phyloP scores from a whole-genome alignment of 2,888 invertebrate species.

The Apamea epomidion region DNA sequence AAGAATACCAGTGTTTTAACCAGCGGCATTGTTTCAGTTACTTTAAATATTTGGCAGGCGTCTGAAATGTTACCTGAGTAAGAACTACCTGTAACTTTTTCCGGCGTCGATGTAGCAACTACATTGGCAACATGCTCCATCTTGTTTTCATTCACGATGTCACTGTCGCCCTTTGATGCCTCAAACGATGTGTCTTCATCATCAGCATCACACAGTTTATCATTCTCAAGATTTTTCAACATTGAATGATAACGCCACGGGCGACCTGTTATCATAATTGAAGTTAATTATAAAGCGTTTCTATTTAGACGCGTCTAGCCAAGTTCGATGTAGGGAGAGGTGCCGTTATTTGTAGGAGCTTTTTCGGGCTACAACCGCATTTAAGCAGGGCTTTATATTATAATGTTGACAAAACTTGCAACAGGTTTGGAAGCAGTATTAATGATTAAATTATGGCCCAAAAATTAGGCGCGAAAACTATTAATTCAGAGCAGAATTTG shows the following conservation, averaged over 20 bases:
- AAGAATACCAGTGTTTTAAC: slow-evolving; percentile 20
- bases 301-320: neutral
- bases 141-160: slow-evolving; percentile 72
- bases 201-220: slow-evolving; percentile 65
- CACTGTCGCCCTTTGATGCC: slow-evolving; percentile 71
- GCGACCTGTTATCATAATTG: slow-evolving; percentile 70
- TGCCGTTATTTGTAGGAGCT: neutral
- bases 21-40: slow-evolving; percentile 25
- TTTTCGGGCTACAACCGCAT: neutral
- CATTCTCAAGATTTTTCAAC: slow-evolving; percentile 71
- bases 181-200: slow-evolving; percentile 70
- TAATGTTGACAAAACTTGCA: neutral
- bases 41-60: slow-evolving; percentile 49
- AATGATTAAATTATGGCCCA: neutral
- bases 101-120: slow-evolving; percentile 83
- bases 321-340: neutral
- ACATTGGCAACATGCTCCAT: slow-evolving; percentile 70
- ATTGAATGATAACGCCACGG: slow-evolving; percentile 77
- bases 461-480: neutral
- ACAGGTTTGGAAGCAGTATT: neutral
- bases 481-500: neutral
- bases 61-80: slow-evolving; percentile 61
- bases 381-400: neutral
- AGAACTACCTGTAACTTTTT: slow-evolving; percentile 75
- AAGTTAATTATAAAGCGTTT: slow-evolving; percentile 8